Evolutionary conservation across 2,797 vertebrate genomes (phyloP).

Genomic region (Poecile montanus): DNA sequence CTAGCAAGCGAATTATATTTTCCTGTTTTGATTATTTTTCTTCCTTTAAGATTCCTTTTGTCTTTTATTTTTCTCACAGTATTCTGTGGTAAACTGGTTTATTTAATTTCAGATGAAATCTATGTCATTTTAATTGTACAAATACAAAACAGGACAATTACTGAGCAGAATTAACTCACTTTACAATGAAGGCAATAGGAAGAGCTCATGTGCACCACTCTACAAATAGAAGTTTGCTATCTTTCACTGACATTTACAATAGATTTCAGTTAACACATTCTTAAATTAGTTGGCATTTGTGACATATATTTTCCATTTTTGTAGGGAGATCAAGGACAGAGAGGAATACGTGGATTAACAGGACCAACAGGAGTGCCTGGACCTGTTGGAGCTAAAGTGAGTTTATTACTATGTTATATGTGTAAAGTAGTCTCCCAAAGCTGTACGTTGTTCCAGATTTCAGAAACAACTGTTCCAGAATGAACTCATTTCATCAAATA

Average conservation of each 20-base stretch:
- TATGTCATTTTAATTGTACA: background rate
- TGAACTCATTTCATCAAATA: background rate
- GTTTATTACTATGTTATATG: background rate
- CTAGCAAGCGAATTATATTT: background rate
- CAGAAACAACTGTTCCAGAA: background rate
- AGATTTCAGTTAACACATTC: background rate
- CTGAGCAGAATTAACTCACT: background rate
- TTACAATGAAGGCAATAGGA: background rate
- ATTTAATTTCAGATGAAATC: background rate
- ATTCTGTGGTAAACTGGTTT: background rate
- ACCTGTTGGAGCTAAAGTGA: conserved; percentile 88
- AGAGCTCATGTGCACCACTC: background rate
- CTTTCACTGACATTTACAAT: background rate
- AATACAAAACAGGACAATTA: background rate
- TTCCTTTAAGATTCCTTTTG: background rate
- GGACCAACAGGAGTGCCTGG: conserved; percentile 85
- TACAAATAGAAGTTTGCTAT: background rate
- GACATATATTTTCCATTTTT: background rate
- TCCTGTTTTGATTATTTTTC: background rate
- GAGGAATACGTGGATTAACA: conserved; percentile 87
- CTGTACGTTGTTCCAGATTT: background rate
- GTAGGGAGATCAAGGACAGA: conserved; percentile 90
- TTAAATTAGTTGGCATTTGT: background rate
- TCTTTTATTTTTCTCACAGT: background rate
- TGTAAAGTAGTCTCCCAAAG: background rate